These are phyloP conservation scores for Graptemys geographica DNA, from an alignment of 2,797 vertebrate species.

Conservation along the genomic window DNA sequence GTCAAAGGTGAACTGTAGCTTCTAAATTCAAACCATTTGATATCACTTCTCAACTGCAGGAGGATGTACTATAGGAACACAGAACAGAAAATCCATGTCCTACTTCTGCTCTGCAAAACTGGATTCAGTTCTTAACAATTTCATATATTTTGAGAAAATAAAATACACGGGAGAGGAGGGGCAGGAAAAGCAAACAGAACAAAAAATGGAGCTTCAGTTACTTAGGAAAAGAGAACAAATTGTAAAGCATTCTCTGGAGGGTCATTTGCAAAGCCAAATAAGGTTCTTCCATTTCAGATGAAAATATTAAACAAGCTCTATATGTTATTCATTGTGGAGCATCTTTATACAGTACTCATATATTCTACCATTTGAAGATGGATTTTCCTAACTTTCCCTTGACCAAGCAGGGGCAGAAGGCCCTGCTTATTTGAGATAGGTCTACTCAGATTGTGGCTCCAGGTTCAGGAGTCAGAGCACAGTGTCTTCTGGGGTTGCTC, in stretches of 20 bases:
- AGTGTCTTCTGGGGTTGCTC: not conserved
- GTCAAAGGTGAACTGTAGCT: slow-evolving; percentile 42
- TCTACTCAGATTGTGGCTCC: not conserved
- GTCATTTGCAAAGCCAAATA: slow-evolving; percentile 1
- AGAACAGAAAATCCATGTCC: slow-evolving; percentile 17
- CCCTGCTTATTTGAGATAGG: not conserved
- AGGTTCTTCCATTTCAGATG: slow-evolving; percentile 7
- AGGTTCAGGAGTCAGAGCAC: not conserved
- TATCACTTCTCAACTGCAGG: slow-evolving; percentile 21
- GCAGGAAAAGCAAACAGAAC: not conserved
- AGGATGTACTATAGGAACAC: slow-evolving; percentile 9
- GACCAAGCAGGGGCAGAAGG: not conserved
- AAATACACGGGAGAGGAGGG: not conserved
- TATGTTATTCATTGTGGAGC: not conserved
- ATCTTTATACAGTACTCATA: not conserved
- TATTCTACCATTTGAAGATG: not conserved
- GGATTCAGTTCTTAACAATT: not conserved
- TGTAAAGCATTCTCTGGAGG: not conserved
- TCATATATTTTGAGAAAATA: not conserved
- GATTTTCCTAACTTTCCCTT: not conserved
- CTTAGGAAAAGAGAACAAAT: not conserved
- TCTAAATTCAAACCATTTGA: slow-evolving; percentile 48
- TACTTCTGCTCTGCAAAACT: not conserved
- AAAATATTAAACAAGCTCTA: slow-evolving; percentile 1
- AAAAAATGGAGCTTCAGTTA: not conserved